A percentile compares a stretch with the other conserved stretches of the same genome.
Evolutionary conservation across 2,888 invertebrate species (phyloP).

Genomic region (Andrena hattorfiana): DNA sequence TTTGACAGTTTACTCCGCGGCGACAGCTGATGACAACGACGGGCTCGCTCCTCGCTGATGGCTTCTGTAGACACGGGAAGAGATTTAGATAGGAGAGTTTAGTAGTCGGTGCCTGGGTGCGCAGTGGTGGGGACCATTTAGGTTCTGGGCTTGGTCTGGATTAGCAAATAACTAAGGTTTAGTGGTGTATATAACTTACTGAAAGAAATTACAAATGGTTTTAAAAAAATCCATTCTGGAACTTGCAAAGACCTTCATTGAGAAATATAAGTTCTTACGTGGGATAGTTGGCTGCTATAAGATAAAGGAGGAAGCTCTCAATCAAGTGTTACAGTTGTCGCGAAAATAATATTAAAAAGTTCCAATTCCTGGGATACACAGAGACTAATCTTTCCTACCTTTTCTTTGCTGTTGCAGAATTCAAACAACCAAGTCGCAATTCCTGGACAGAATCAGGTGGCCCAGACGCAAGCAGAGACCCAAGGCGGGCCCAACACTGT

Average conservation of each 20-base stretch:
- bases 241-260: too few relatives aligned
- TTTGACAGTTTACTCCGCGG: slow-evolving; percentile 55
- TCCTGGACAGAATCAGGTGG: slow-evolving; percentile 90
- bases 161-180: too few relatives aligned
- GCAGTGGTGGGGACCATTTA: background rate
- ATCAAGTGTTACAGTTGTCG: too few relatives aligned
- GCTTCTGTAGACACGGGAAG: slow-evolving; percentile 18
- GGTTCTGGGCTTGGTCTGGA: background rate
- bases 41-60: slow-evolving; percentile 1
- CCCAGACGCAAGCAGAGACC: slow-evolving; percentile 86
- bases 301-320: too few relatives aligned
- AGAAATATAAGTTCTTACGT: too few relatives aligned
- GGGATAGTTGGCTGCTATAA: too few relatives aligned
- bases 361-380: too few relatives aligned
- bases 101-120: background rate
- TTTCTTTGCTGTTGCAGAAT: slow-evolving; percentile 76
- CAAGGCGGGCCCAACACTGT: slow-evolving; percentile 98
- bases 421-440: slow-evolving; percentile 93
- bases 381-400: background rate
- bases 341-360: too few relatives aligned
- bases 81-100: background rate
- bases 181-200: too few relatives aligned
- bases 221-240: too few relatives aligned
- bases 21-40: slow-evolving; percentile 67
- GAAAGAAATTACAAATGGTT: too few relatives aligned